Conservation (phyloP, 2,113 vertebrate genomes). For the Oryzias celebensis region DNA sequence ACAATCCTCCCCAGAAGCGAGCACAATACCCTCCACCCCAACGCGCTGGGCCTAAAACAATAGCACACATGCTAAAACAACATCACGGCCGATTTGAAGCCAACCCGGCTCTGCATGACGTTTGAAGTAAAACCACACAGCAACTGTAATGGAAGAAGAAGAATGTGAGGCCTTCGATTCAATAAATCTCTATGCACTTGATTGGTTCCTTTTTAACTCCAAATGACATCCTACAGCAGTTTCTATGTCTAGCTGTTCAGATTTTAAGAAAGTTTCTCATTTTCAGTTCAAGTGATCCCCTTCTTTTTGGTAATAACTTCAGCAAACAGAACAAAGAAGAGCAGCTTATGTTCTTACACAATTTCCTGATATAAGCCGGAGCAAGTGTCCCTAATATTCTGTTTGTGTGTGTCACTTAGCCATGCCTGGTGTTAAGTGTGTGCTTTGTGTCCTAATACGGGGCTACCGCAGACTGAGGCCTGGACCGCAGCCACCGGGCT, state of each 20-base stretch:
- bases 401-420: conserved; percentile 34
- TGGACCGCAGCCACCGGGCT: conserved; percentile 61
- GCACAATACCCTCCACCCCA: conserved; percentile 53
- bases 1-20: conserved; percentile 54
- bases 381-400: conserved; percentile 36
- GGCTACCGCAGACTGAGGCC: conserved; percentile 51
- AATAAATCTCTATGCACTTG: no score
- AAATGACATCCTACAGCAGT: no score
- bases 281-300: no score
- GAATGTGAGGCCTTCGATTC: conserved; percentile 38
- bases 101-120: conserved; percentile 39
- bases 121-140: conserved; percentile 47
- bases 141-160: conserved; percentile 43
- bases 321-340: conserved; percentile 1
- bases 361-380: conserved; percentile 9
- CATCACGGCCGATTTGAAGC: conserved; percentile 45
- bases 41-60: conserved; percentile 62
- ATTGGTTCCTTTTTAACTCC: no score
- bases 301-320: neutral
- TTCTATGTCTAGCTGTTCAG: no score
- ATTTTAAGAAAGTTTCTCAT: no score
- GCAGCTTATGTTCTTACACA: conserved; percentile 14
- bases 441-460: conserved; percentile 64
- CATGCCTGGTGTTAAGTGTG: conserved; percentile 43
- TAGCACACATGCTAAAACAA: conserved; percentile 67